phyloP scores from a whole-genome alignment of 1,140 invertebrate genomes.

The Neodiprion pinetum region DNA sequence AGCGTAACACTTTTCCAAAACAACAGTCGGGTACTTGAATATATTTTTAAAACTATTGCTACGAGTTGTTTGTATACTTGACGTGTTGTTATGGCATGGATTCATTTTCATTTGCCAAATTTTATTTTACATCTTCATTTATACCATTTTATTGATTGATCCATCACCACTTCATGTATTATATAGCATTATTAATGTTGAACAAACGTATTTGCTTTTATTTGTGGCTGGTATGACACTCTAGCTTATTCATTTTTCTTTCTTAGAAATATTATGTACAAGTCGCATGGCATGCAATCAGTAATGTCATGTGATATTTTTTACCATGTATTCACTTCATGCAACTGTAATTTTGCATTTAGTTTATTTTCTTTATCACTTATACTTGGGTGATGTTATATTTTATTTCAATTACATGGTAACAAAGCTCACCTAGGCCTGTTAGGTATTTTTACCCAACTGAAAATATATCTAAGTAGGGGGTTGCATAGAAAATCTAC shows the following conservation, averaged over 20 bases:
- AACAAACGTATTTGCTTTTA: background rate
- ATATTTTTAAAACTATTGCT: background rate
- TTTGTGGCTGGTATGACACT: background rate
- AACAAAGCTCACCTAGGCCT: background rate
- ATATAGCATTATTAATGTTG: no score
- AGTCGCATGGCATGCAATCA: background rate
- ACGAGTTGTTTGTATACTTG: background rate
- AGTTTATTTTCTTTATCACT: no score
- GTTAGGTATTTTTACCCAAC: constrained; percentile 8
- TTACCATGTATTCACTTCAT: background rate
- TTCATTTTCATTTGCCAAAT: constrained; percentile 23
- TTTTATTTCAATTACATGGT: no score
- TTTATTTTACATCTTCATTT: background rate
- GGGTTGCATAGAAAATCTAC: background rate
- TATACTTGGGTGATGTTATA: no score
- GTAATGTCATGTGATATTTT: background rate
- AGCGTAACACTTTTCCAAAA: constrained; percentile 51
- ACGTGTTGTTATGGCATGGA: constrained; percentile 39
- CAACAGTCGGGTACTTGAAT: constrained; percentile 52
- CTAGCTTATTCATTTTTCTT: background rate
- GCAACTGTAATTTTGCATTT: no score
- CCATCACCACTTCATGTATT: background rate
- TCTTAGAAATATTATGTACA: background rate
- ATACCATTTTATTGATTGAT: background rate
- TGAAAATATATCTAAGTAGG: constrained; percentile 15